Evolutionary conservation across 2,113 vertebrate species (phyloP), one percentile per base, ranked within the genome.

Genomic region (Xiphophorus couchianus): DNA sequence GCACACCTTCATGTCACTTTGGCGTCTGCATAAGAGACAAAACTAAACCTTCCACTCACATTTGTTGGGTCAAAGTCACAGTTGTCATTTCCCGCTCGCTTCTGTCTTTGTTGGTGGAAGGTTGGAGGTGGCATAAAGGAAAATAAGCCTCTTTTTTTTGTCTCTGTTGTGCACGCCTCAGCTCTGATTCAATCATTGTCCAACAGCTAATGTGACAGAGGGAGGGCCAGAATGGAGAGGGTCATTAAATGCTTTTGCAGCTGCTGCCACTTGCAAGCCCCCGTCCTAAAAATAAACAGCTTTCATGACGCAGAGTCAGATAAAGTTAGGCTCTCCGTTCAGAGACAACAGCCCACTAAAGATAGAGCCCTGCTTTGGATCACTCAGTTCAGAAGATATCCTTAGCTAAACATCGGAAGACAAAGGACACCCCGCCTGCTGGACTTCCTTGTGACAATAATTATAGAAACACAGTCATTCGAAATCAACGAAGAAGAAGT

Each of bases 241-340:
- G 60, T 71, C 71, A 22, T 76, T 78, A 91, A 91, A 89, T 86
- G 86, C 90, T 89, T 93, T 89, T 28, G 54, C 93, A 94, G 93
- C 93, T 93, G 93, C 90, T 86, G 73, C 83, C 83, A 71, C 68
- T 42, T 78, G 78, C 87, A 71, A 89, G 81, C 83, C 70, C 19
- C 14, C 19, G 51, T 66, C 22, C 75, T 93, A 93, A 93, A 92
- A 92, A 94, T 94, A 35, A 29, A 14, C 85, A 76, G 89, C 89
- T 82, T 90, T 48, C 27, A 91, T 92, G 92, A 92, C 90, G 74
- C 78, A 27, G 73, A 74, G 71, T 66, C 73, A 90, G 93, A 94
- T 93, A 92, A 93, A 90, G 90, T 89, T 66, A 86, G 89, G 71
- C 85, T 27, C 60, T 84, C 88, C 88, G 86, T 89, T 92, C 89